Conservation (phyloP, 2,888 invertebrate genomes). For the Ganaspis brasiliensis region DNA sequence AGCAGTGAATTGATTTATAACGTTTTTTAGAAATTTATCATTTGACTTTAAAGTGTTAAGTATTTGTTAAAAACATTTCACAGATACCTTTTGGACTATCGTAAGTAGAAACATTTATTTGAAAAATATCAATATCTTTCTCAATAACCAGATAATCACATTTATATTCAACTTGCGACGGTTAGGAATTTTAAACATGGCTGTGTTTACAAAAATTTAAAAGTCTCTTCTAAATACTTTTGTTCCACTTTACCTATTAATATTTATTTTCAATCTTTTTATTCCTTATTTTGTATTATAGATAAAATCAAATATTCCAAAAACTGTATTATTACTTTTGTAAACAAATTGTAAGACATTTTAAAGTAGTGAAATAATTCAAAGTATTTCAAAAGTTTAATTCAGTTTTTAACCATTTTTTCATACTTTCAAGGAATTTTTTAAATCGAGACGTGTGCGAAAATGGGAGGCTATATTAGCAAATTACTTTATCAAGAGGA, state of each 20-base stretch:
- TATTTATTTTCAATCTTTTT: not conserved
- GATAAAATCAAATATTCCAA: too few relatives aligned
- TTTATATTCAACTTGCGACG: not conserved
- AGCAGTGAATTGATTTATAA: not conserved
- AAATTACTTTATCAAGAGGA: conserved; percentile 55
- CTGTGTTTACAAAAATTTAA: conserved; percentile 37
- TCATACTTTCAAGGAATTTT: too few relatives aligned
- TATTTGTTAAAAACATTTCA: not conserved
- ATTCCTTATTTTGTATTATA: not conserved
- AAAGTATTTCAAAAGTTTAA: too few relatives aligned
- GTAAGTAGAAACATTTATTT: conserved; percentile 11
- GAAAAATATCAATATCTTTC: not conserved
- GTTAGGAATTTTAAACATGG: conserved; percentile 17
- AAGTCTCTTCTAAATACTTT: not conserved
- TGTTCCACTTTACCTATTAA: too few relatives aligned
- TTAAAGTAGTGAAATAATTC: too few relatives aligned
- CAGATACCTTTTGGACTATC: not conserved
- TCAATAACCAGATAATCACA: not conserved
- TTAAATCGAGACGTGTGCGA: conserved; percentile 13
- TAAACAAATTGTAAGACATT: too few relatives aligned
- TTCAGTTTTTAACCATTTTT: not conserved
- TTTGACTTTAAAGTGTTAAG: not conserved
- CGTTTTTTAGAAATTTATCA: not conserved
- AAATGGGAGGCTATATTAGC: conserved; percentile 59
- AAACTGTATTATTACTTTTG: too few relatives aligned